Base-by-base conservation (phyloP, 2,888 invertebrate species). In the Trichacis sp. region DNA sequence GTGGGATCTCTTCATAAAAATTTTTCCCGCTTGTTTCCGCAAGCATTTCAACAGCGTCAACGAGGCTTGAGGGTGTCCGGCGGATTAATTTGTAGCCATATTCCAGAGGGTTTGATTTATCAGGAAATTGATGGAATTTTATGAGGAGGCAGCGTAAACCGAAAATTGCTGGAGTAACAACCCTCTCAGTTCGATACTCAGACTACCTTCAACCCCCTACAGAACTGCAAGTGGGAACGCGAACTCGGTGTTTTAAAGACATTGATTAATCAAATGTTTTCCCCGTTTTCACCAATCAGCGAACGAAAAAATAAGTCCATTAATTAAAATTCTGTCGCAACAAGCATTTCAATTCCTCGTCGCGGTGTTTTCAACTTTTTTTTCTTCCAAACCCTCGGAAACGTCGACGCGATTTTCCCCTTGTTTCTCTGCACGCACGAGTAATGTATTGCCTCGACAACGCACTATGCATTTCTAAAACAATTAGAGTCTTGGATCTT, bases 281-380 rank as follows among this genome's bases (percentile, higher is more conserved):
- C 67, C 60, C 51, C 55, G 70, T 60, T 58, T 14, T 18, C 14
- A 18, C 62, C 65, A 75, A 73, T 73, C 75, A 77, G 77, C 77
- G 77, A 73, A 75, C 72, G 58, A 69, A 65, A 77, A 73, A 77
- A 76, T 74, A 77, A 77, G 77, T 73, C 71, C 74, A 77, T 77
- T 77, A 77, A 77, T 24, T n/a, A 24, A 5, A 24, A 24, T 3
- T 8, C 4, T 8, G 24, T 8, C 24, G 8, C 24, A 24, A 24
- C 24, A 24, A 24, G 43, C 36, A 51, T 18, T 24, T 51, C 43
- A 47, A 52, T 53, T 48, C 52, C 30, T 48, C 18, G 20, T 53
- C 14, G 47, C 46, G 29, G 33, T 45, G 45, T 50, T 46, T 46
- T 30, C 15, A 50, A 61, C 47, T 55, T 51, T 61, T 51, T 49